A percentile compares a stretch with the other conserved stretches of the same genome.
Evolutionary conservation across 2,797 vertebrate species (phyloP).

Genomic region (Myotis myotis): DNA sequence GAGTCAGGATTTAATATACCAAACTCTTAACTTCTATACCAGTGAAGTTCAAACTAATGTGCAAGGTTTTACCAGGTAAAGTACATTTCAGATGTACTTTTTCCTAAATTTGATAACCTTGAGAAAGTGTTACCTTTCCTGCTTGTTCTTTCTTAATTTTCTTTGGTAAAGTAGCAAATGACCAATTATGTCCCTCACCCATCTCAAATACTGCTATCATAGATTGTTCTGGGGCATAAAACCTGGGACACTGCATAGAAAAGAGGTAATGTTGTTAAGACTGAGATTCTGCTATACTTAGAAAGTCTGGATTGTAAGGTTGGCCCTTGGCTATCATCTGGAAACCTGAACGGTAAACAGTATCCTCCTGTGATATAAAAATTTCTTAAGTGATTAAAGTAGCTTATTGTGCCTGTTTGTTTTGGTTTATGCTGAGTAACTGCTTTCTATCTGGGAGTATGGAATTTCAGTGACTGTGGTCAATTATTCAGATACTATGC

Average conservation of each 20-base stretch:
- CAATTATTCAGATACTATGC: background rate
- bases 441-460: background rate
- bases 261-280: background rate
- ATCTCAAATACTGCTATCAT: background rate
- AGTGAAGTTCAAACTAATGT: background rate
- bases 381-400: background rate
- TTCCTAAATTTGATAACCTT: background rate
- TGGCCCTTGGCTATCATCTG: background rate
- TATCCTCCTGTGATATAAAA: background rate
- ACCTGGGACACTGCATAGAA: background rate
- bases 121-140: background rate
- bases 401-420: background rate
- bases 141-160: constrained; percentile 12
- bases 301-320: background rate
- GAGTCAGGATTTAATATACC: background rate
- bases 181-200: background rate
- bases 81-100: background rate
- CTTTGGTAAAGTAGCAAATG: background rate
- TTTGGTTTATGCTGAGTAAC: background rate
- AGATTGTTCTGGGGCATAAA: background rate
- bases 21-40: background rate
- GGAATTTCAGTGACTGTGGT: background rate
- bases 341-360: background rate
- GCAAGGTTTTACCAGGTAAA: background rate
- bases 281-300: background rate